These are phyloP conservation scores for Stegastes partitus DNA, from an alignment of 2,113 vertebrate genomes.

Conservation along the genomic window DNA sequence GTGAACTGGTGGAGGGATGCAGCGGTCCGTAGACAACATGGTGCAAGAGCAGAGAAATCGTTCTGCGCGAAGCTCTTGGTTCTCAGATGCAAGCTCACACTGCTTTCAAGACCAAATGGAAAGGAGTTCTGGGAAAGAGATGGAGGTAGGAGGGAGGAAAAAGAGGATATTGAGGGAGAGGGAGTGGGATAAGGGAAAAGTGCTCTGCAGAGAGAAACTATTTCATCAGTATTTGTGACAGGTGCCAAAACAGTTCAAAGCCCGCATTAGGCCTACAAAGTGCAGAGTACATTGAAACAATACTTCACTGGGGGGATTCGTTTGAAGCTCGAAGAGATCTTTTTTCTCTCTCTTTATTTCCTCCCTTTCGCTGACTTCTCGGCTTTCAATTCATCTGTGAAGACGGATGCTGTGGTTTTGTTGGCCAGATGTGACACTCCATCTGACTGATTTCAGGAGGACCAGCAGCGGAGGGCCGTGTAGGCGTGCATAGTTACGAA, in stretches of 20 bases:
- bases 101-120: constrained; percentile 1
- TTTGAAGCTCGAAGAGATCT: constrained; percentile 59
- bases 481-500: background rate
- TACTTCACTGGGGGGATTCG: constrained; percentile 67
- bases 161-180: constrained; percentile 16
- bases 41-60: constrained; percentile 9
- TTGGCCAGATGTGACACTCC: constrained; percentile 59
- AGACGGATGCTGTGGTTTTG: constrained; percentile 60
- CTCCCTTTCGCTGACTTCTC: constrained; percentile 41
- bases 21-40: background rate
- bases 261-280: constrained; percentile 62
- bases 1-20: background rate
- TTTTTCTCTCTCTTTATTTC: background rate
- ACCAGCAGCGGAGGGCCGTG: constrained; percentile 4
- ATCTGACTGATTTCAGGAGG: constrained; percentile 45
- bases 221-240: constrained; percentile 72
- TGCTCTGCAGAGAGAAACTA: constrained; percentile 51
- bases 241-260: constrained; percentile 77
- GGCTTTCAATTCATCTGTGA: constrained; percentile 56
- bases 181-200: constrained; percentile 30
- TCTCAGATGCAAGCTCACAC: background rate
- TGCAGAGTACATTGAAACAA: constrained; percentile 68
- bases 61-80: background rate
- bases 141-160: constrained; percentile 4
- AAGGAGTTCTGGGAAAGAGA: constrained; percentile 23